These are phyloP conservation scores for Streblospio benedicti DNA, from an alignment of 1,140 invertebrate genomes.

Conservation along the genomic window DNA sequence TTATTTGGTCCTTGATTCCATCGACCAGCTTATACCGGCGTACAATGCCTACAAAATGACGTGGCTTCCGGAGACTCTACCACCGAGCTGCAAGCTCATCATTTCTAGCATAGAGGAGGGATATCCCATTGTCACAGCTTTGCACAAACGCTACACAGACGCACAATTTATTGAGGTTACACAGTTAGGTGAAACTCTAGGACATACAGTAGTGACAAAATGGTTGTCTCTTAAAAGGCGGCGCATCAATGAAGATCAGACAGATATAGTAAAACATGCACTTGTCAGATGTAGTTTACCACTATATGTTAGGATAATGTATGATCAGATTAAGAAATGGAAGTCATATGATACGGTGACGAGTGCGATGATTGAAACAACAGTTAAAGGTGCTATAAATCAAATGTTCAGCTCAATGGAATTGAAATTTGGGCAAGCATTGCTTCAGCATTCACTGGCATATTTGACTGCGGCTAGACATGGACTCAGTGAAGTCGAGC, in stretches of 20 bases:
- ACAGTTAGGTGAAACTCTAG: conserved; percentile 24
- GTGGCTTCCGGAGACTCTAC: conserved; percentile 37
- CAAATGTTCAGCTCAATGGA: conserved; percentile 29
- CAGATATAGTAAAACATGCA: conserved; percentile 27
- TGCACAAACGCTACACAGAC: conserved; percentile 18
- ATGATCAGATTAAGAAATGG: conserved; percentile 83
- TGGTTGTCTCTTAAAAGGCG: not conserved
- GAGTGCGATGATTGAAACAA: not conserved
- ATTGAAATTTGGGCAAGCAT: conserved; percentile 18
- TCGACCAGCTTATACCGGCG: conserved; percentile 28
- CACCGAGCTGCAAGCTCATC: conserved; percentile 55
- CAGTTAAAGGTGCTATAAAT: conserved; percentile 26
- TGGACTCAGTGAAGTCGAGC: conserved; percentile 10
- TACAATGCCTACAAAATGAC: conserved; percentile 32
- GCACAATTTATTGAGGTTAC: conserved; percentile 23
- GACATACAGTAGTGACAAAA: conserved; percentile 29
- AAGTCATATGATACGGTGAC: conserved; percentile 62
- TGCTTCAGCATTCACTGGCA: conserved; percentile 1
- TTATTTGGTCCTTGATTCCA: conserved; percentile 32
- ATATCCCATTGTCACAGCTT: conserved; percentile 25
- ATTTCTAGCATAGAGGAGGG: conserved; percentile 49
- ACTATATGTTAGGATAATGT: conserved; percentile 91
- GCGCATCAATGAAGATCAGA: conserved; percentile 25
- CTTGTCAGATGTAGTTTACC: conserved; percentile 61
- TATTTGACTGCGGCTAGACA: not conserved